Evolutionary conservation across 2,113 vertebrate genomes (phyloP).

Genomic region (Amblyopsis rosae): DNA sequence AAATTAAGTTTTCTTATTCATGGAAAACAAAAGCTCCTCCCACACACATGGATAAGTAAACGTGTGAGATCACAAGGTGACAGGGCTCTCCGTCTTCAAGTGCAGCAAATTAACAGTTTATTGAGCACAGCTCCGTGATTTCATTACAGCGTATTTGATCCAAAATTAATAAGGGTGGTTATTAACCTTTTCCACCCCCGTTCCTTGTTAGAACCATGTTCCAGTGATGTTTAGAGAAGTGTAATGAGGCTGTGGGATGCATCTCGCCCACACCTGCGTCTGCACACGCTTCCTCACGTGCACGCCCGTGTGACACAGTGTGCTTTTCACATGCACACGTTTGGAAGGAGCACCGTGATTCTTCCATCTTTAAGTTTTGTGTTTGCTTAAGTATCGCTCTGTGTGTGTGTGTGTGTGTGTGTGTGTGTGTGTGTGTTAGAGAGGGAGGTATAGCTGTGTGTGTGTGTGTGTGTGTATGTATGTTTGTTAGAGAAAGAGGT

Average conservation of each 20-base stretch:
- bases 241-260: constrained; percentile 47
- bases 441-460: not conserved
- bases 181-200: constrained; percentile 66
- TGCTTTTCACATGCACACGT: not conserved
- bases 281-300: not conserved
- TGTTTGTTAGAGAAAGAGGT: not conserved
- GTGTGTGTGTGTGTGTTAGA: not conserved
- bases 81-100: constrained; percentile 40
- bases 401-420: not conserved
- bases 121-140: constrained; percentile 53
- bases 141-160: constrained; percentile 66
- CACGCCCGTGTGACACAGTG: not conserved
- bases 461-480: not conserved
- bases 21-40: constrained; percentile 11
- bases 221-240: constrained; percentile 48
- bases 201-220: constrained; percentile 56
- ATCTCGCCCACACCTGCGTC: constrained; percentile 21
- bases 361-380: not conserved
- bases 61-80: constrained; percentile 45
- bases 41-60: constrained; percentile 26
- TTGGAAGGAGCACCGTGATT: not conserved
- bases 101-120: constrained; percentile 53
- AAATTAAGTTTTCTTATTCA: constrained; percentile 25
- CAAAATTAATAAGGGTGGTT: constrained; percentile 64
- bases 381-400: not conserved